Conservation (phyloP, 2,113 vertebrate genomes). For the Perca flavescens region DNA sequence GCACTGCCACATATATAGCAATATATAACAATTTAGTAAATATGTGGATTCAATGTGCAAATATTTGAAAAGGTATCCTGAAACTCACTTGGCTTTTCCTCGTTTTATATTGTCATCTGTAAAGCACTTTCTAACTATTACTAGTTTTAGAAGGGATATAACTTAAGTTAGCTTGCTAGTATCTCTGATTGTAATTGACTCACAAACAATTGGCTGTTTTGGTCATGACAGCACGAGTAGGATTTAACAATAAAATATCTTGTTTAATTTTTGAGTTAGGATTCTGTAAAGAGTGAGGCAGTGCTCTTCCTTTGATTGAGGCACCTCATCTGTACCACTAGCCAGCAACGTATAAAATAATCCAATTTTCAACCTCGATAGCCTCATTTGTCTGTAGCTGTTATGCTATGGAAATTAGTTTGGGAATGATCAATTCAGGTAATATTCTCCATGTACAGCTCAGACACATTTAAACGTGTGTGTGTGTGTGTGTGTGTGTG, state of each 20-base stretch:
- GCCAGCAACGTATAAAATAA: constrained; percentile 49
- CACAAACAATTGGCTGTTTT: constrained; percentile 20
- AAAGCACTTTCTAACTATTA: background rate
- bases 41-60: background rate
- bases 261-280: background rate
- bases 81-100: background rate
- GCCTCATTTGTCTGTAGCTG: constrained; percentile 45
- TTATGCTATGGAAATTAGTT: constrained; percentile 50
- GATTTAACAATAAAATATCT: background rate
- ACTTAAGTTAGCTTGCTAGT: background rate
- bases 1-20: background rate
- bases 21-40: background rate
- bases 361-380: constrained; percentile 60
- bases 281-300: constrained; percentile 19
- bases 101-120: background rate
- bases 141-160: background rate
- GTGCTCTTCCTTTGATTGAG: constrained; percentile 39
- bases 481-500: constrained; percentile 6
- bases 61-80: background rate
- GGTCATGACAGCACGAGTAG: background rate
- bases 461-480: constrained; percentile 32
- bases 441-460: constrained; percentile 43
- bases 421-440: constrained; percentile 58
- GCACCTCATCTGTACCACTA: constrained; percentile 30
- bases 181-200: constrained; percentile 7